phyloP scores from a whole-genome alignment of 2,113 vertebrate genomes.

The Mobula birostris region DNA sequence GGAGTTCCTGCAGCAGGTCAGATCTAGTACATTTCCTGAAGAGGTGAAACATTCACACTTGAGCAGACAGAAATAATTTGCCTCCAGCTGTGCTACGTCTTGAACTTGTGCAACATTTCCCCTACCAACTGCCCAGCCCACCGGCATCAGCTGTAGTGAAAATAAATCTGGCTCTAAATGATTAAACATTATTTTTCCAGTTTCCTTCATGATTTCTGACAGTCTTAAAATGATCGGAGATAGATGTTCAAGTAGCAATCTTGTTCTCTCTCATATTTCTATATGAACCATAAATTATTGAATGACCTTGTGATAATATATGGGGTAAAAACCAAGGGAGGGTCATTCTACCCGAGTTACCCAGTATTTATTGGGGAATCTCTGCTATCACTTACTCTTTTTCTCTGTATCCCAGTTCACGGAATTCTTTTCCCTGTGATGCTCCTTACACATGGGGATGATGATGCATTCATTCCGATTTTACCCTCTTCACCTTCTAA shows the following conservation, averaged over 20 bases:
- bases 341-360: background rate
- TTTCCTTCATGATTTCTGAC: background rate
- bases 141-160: background rate
- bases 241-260: no score
- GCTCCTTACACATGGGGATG: background rate
- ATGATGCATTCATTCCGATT: background rate
- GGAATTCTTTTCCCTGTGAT: background rate
- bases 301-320: background rate
- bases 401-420: background rate
- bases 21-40: background rate
- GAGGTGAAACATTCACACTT: background rate
- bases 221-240: background rate
- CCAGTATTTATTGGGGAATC: background rate
- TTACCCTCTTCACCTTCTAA: background rate
- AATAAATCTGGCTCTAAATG: background rate
- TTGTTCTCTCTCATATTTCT: background rate
- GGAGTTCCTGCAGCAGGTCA: background rate
- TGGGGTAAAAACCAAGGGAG: background rate
- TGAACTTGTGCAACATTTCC: background rate
- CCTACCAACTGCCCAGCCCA: background rate
- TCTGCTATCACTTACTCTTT: background rate
- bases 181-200: background rate
- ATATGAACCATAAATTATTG: background rate
- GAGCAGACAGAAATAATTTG: background rate
- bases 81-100: no score